Percentiles rank a stretch among this genome's conserved stretches.
Conservation (phyloP, 2,797 vertebrate species). For the Cynopterus sphinx region DNA sequence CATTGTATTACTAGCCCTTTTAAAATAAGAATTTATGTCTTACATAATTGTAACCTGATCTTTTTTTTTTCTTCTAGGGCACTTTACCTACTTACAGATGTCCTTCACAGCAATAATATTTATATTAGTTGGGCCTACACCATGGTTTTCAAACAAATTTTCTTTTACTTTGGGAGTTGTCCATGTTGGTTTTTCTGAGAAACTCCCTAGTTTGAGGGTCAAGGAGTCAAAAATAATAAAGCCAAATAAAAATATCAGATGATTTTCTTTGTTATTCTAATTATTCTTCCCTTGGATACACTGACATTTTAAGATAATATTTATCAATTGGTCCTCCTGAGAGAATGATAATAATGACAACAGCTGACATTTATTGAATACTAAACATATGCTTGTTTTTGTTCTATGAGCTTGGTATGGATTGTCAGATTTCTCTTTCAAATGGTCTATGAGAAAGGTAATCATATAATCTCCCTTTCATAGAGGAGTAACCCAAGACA, state of each 20-base stretch:
- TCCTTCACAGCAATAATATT: constrained; percentile 75
- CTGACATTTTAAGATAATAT: constrained; percentile 70
- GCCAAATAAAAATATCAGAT: constrained; percentile 65
- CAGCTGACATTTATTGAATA: constrained; percentile 17
- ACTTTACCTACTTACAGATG: constrained; percentile 75
- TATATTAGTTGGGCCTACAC: constrained; percentile 60
- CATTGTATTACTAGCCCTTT: constrained; percentile 47
- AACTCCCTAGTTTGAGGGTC: constrained; percentile 71
- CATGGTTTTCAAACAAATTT: constrained; percentile 70
- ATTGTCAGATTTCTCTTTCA: neutral
- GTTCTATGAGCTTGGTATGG: neutral
- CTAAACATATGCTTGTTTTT: neutral
- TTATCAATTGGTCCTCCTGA: constrained; percentile 48
- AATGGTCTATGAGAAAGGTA: neutral
- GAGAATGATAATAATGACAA: constrained; percentile 59
- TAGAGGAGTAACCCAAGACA: neutral
- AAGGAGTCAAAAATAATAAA: constrained; percentile 72
- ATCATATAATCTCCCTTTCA: neutral
- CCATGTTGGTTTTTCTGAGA: constrained; percentile 72
- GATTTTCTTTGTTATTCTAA: constrained; percentile 60
- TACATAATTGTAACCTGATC: constrained; percentile 70
- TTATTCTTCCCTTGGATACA: constrained; percentile 64
- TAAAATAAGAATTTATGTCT: constrained; percentile 61
- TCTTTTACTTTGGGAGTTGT: constrained; percentile 72
- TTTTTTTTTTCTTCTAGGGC: constrained; percentile 43